Percentiles rank a stretch among this genome's conserved stretches.
Conservation (phyloP, 2,113 vertebrate species). For the Psephotus haematonotus region DNA sequence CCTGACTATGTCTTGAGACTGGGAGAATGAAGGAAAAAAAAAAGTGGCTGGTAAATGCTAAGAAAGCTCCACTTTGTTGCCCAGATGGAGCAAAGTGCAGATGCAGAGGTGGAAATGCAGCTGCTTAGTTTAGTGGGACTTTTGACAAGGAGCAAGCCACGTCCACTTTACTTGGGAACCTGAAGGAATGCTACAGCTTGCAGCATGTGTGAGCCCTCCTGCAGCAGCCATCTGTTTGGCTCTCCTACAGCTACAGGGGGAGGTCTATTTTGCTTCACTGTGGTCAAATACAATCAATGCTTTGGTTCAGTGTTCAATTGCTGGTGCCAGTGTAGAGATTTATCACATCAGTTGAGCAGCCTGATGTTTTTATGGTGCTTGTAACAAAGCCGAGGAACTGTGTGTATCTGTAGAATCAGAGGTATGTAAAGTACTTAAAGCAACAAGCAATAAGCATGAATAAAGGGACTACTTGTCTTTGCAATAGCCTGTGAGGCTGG, state of each 20-base stretch:
- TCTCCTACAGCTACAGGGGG: neutral
- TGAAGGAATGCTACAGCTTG: neutral
- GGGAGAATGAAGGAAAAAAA: neutral
- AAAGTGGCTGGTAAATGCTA: neutral
- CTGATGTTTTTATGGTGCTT: constrained; percentile 28
- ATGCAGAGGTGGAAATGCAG: constrained; percentile 50
- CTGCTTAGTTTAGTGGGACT: neutral
- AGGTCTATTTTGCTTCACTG: neutral
- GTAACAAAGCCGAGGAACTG: neutral
- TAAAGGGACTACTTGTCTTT: constrained; percentile 8
- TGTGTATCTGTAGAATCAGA: neutral
- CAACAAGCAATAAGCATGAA: neutral
- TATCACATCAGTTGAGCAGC: constrained; percentile 9
- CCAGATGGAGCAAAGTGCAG: constrained; percentile 4
- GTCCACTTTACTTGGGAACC: neutral
- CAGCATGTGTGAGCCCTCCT: constrained; percentile 23
- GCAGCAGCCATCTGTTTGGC: constrained; percentile 41
- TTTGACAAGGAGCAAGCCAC: neutral
- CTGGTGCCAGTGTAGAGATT: constrained; percentile 3
- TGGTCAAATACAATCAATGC: neutral
- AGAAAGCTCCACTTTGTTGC: constrained; percentile 46
- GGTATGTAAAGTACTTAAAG: neutral
- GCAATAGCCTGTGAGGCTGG: neutral
- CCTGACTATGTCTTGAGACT: neutral
- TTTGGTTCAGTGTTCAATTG: neutral